Base-by-base conservation (phyloP, 2,888 invertebrate genomes). In the Diaphora mendica region DNA sequence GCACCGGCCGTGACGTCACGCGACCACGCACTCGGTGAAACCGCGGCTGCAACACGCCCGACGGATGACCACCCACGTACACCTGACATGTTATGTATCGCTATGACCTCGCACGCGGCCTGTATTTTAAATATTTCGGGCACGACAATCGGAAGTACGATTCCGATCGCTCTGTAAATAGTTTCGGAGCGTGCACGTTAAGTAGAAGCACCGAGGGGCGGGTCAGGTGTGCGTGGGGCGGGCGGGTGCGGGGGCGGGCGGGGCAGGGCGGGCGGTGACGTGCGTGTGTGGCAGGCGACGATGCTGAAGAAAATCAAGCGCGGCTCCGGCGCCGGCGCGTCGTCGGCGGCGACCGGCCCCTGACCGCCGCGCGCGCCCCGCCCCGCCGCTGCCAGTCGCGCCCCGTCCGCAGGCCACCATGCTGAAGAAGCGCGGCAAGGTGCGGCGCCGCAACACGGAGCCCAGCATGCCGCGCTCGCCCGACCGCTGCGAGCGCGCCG, bases 301-400 rank as follows among this genome's bases (percentile, higher is more conserved):
- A 99, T 99, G 99, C 97, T 99, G 97, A 99, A 99, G 98, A 99
- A 99, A 98, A 98, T 98, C 96, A 99, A 99, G 97, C 99, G 99
- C 97, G 99, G 99, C 96, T 97, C 99, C 90, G 90, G 90, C 88
- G 98, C 96, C 97, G 97, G 96, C 90, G 96, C 97, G 96, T 97
- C 84, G 82, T 78, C 97, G 96, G 96, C 96, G 95, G 96, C 96
- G 96, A 59, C 72, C 20, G 90, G 90, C 89, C 91, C 91, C 90
- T 90, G 91, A 90, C 88, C 86, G 80, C 80, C 81, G 79, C 74
- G 77, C 86, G 83, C 85, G 83, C 85, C 86, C 86, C 83, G 84
- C 88, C 86, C 89, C 87, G 95, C 95, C 96, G 82, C 85, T 84
- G 80, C 80, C 84, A 79, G 82, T 80, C 82, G 80, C 85, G 83